Percentiles rank a stretch among this genome's conserved stretches.
Evolutionary conservation across 2,888 invertebrate species (phyloP).

Genomic region (Dorcus parallelipipedus): DNA sequence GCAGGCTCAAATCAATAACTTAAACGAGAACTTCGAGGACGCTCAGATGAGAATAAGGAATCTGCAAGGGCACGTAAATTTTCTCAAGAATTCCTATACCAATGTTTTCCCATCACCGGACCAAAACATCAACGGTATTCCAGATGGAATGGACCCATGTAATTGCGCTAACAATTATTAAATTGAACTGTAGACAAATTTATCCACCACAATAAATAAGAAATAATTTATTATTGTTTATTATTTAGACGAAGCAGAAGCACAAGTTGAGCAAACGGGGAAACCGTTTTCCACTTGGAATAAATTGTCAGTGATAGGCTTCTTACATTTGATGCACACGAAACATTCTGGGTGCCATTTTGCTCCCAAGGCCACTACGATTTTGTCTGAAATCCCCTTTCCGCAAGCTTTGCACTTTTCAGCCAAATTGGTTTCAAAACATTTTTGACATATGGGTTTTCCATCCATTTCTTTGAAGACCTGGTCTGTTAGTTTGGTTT

Average conservation of each 20-base stretch:
- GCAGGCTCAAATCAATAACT: slow-evolving; percentile 63
- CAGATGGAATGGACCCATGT: slow-evolving; percentile 34
- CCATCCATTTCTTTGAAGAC: slow-evolving; percentile 88
- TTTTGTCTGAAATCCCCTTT: slow-evolving; percentile 55
- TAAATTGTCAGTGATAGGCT: slow-evolving; percentile 52
- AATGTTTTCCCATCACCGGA: slow-evolving; percentile 32
- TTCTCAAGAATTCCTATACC: slow-evolving; percentile 53
- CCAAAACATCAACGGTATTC: slow-evolving; percentile 10
- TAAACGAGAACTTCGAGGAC: slow-evolving; percentile 66
- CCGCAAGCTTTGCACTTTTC: slow-evolving; percentile 81
- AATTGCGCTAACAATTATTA: slow-evolving; percentile 30
- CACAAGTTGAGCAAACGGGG: slow-evolving; percentile 13
- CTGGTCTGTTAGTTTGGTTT: slow-evolving; percentile 75
- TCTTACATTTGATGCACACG: slow-evolving; percentile 64
- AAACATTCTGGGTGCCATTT: slow-evolving; percentile 97
- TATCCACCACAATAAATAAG: no score
- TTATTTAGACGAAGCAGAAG: background rate
- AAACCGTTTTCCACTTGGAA: slow-evolving; percentile 15
- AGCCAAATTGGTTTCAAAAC: slow-evolving; percentile 85
- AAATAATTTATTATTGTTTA: no score
- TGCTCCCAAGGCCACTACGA: slow-evolving; percentile 83
- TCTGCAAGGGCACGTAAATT: slow-evolving; percentile 62
- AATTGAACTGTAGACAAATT: slow-evolving; percentile 2
- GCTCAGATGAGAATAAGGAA: slow-evolving; percentile 62
- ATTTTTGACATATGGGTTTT: slow-evolving; percentile 77